Base-by-base conservation (phyloP, 1,140 invertebrate species). In the Armadillidium nasatum region DNA sequence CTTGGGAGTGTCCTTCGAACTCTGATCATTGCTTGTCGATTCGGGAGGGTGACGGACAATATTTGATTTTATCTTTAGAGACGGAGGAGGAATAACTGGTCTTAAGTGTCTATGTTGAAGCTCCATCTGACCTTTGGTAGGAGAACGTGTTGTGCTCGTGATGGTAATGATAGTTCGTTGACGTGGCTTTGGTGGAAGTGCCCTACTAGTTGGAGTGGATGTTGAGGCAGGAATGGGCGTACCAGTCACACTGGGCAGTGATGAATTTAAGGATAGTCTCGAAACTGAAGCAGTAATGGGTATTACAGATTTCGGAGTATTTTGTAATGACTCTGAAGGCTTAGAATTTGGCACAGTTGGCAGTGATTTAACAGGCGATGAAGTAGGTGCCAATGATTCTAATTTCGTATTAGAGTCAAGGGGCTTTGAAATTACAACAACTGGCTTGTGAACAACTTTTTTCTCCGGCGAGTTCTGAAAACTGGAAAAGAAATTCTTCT, bases 101-200 rank as follows among this genome's bases (percentile, higher is more conserved):
- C 50, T 60, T 19, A 60, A 60, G 7, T 60, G 19, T 19, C 50
- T 13, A 19, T 7, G 50, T 19, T 60, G 50, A 19, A 60, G 50
- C 19, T 60, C 50, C 1, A 60, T 19, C 19, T 13, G 50, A 60
- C 11, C 4, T 7, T 19, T 19, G 11, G 19, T 1, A 60, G 50
- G 50, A 19, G 19, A 13, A 4, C 50, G 11, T 1, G 11, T 60
- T 15, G 50, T 60, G 19, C 50, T 60, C 50, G 50, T 60, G 7
- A 60, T 60, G 50, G 50, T 60, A 19, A 60, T 60, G 19, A 60
- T 60, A 2, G 50, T 60, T 19, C 19, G 11, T 60, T 60, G 50
- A 60, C 50, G 50, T 60, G 50, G 50, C 50, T 60, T 60, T 19
- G 50, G 50, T 15, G 50, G 50, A 19, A 60, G 50, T 60, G 50